These are phyloP conservation scores for Cartodere bifasciata DNA, from an alignment of 2,888 invertebrate species.

Conservation along the genomic window DNA sequence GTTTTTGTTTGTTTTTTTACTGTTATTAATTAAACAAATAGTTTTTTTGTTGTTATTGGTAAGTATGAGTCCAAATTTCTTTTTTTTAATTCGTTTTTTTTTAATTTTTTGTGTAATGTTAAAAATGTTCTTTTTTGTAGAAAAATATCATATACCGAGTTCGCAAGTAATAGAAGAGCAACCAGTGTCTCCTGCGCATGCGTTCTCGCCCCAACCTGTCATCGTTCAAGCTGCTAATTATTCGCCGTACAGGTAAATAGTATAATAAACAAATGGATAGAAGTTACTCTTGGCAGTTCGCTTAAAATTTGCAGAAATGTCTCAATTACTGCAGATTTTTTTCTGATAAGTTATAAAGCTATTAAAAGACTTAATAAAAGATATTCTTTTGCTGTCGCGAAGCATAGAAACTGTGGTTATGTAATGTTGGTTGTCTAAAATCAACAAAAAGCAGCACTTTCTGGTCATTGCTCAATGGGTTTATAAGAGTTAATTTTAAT, in stretches of 20 bases:
- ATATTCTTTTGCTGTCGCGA: slow-evolving; percentile 8
- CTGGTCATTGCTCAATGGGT: too few species aligned
- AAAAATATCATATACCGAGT: slow-evolving; percentile 38
- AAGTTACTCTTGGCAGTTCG: slow-evolving; percentile 5
- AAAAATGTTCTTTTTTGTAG: too few species aligned
- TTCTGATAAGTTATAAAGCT: slow-evolving; percentile 1
- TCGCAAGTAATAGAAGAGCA: slow-evolving; percentile 40
- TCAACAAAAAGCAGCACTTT: too few species aligned
- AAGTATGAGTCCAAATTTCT: too few species aligned
- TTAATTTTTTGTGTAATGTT: too few species aligned
- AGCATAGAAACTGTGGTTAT: too few species aligned
- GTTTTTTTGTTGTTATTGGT: too few species aligned
- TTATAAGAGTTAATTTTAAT: too few species aligned
- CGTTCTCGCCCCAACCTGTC: slow-evolving; percentile 47
- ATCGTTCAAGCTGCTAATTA: slow-evolving; percentile 45
- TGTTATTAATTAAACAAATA: too few species aligned
- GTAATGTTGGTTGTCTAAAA: too few species aligned
- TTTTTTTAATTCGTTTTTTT: slow-evolving; percentile 11
- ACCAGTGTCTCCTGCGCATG: slow-evolving; percentile 42
- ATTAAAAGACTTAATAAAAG: background rate
- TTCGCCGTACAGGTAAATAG: slow-evolving; percentile 40
- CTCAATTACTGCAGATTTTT: slow-evolving; percentile 7
- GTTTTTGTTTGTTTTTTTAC: too few species aligned
- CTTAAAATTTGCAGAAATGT: slow-evolving; percentile 8
- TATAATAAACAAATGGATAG: slow-evolving; percentile 3